Evolutionary conservation across 2,888 invertebrate genomes (phyloP).

Genomic region (Drosophila multiciliata): DNA sequence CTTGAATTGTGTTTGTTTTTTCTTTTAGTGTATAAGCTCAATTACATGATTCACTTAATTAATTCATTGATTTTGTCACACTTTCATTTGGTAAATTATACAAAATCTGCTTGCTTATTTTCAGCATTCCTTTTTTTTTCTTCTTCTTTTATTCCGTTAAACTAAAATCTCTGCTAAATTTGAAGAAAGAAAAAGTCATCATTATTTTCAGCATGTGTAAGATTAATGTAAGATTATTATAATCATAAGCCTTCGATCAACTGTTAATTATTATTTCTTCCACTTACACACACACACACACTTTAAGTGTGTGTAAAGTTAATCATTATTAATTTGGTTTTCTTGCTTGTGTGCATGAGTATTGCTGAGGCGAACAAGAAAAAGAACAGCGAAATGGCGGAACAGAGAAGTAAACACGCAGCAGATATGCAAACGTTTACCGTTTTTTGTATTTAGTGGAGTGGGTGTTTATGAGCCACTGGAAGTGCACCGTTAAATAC

Average conservation of each 20-base stretch:
- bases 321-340: neutral
- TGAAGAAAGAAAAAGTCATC: too few relatives aligned
- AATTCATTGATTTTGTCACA: neutral
- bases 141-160: neutral
- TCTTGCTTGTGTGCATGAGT: neutral
- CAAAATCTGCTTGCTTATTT: neutral
- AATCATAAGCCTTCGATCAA: neutral
- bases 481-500: constrained; percentile 1
- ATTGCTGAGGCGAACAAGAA: constrained; percentile 6
- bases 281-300: too few relatives aligned
- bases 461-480: constrained; percentile 19
- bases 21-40: neutral
- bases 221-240: neutral
- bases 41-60: neutral
- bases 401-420: constrained; percentile 35
- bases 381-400: constrained; percentile 41
- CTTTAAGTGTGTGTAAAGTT: neutral
- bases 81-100: neutral
- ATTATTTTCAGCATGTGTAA: too few relatives aligned
- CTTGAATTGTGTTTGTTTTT: neutral
- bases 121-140: neutral
- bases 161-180: neutral
- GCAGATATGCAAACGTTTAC: constrained; percentile 40
- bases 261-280: neutral
- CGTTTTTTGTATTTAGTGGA: neutral